Base-by-base conservation (phyloP, 53 echinoderm and acorn worm species). In the Paracentrotus lividus region DNA sequence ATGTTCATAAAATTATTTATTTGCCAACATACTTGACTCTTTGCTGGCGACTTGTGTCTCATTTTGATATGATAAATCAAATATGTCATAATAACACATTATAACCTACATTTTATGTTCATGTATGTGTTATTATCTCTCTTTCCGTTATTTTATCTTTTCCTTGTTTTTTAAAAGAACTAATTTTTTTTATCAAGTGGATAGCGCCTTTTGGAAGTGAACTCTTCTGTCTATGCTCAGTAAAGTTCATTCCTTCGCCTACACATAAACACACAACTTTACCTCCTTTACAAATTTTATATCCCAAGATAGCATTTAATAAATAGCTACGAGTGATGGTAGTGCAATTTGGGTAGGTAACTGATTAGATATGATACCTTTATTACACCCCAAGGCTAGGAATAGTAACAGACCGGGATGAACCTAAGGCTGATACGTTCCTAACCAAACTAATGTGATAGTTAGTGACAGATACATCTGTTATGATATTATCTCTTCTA, bases 301-400 rank as follows among this genome's bases (percentile, higher is more conserved):
- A 81, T 81, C 81, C 26, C 44, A 81, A 81, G 81, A 81, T 81
- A 81, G 81, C n/a, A 81, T 81, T 47, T 18, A 72, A 47, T 16
- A 81, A 81, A 81, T 81, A 81, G 26, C 81, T 81, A 24, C 2
- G 8, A n/a, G n/a, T n/a, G n/a, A n/a, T n/a, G n/a, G 9, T 47
- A 14, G 33, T 1, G 8, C n/a, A 26, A 45, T 81, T 27, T 81
- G 49, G 16, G 47, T 44, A 13, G 49, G 7, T 81, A 8, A 47
- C 44, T 81, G 81, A 81, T 44, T 47, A 6, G 81, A 81, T 45
- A 2, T 47, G 81, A 81, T 81, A 47, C 10, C n/a, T 47, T 81
- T 10, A 81, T 81, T 45, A 47, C 81, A 77, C 47, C 81, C 47
- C 2, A 6, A 44, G 26, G 81, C 81, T 81, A 81, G 44, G 26